Conservation (phyloP, 2,797 vertebrate genomes). For the Ficedula albicollis region DNA sequence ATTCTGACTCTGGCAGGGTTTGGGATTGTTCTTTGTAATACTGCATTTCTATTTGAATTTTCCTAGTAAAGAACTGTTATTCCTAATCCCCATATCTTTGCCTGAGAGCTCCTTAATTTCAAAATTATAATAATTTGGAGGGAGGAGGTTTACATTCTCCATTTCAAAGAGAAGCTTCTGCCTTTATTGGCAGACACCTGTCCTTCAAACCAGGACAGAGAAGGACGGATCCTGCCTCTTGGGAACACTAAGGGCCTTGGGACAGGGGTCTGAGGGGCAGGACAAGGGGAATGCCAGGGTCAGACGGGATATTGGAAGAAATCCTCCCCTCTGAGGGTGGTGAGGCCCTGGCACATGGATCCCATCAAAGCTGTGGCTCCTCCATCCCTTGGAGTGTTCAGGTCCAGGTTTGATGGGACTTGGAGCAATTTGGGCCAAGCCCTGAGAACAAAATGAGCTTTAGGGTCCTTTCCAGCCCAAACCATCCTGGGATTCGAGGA, state of each 20-base stretch:
- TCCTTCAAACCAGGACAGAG: too few relatives aligned
- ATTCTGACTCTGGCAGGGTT: too few relatives aligned
- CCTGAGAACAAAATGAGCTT: not conserved
- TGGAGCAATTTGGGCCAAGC: not conserved
- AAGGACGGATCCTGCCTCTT: not conserved
- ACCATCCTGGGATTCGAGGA: not conserved
- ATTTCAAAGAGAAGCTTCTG: too few relatives aligned
- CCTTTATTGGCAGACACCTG: too few relatives aligned
- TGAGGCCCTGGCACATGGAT: rapidly evolving
- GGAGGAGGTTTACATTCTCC: too few relatives aligned
- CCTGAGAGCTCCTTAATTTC: too few relatives aligned
- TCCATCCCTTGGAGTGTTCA: not conserved
- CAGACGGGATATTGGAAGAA: not conserved
- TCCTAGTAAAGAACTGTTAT: too few relatives aligned
- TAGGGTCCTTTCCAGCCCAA: not conserved
- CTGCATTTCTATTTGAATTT: too few relatives aligned
- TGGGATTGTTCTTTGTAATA: too few relatives aligned
- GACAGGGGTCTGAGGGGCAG: not conserved
- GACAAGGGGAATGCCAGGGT: not conserved
- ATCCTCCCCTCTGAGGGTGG: not conserved
- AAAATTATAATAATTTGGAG: too few relatives aligned
- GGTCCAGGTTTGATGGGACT: not conserved
- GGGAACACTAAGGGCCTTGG: not conserved
- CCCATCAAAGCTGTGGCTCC: not conserved
- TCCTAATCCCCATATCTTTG: too few relatives aligned